Base-by-base conservation (phyloP, 2,888 invertebrate species). In the Coenonympha glycerion region DNA sequence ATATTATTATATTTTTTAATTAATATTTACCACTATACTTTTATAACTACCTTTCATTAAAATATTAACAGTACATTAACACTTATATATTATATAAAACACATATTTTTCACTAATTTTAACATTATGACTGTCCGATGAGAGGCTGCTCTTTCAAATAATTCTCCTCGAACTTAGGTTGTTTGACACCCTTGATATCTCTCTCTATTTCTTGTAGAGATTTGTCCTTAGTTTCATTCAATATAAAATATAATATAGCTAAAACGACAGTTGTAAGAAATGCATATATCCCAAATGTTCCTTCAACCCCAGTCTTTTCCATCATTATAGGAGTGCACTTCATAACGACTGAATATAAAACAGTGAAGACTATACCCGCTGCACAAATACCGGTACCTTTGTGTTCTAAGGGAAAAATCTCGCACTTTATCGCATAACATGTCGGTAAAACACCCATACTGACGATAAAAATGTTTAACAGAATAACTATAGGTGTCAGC, bases 201-300 rank as follows among this genome's bases (percentile, higher is more conserved):
- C 68, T 58, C 52, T 73, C 73, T 26, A 75, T 71, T 13, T 73
- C 64, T 46, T 68, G 66, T 21, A 75, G 53, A 0, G 68, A 65
- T 49, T 58, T 72, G 39, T 70, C 68, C 49, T 73, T 75, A 1
- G 75, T 75, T 56, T 76, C 76, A n/a, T 69, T 70, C 16, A 75
- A 21, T n/a, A n/a, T 53, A 36, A 57, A 66, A 52, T 63, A 64
- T 34, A 74, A 54, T 18, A 65, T n/a, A 1, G 59, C 3, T 2
- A 71, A 55, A 52, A 68, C 64, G 3, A 65, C 6, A 8, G 56
- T 36, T 16, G 73, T 54, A 37, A 52, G 46, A 0, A 60, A 6
- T 2, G 64, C 72, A 31, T 64, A 74, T 3, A 68, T 62, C 3
- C 55, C 56, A 55, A 66, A 74, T 0, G 66, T 64, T 0, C 70